phyloP scores from a whole-genome alignment of 2,797 vertebrate genomes.

The Hypotaenidia okinawae region DNA sequence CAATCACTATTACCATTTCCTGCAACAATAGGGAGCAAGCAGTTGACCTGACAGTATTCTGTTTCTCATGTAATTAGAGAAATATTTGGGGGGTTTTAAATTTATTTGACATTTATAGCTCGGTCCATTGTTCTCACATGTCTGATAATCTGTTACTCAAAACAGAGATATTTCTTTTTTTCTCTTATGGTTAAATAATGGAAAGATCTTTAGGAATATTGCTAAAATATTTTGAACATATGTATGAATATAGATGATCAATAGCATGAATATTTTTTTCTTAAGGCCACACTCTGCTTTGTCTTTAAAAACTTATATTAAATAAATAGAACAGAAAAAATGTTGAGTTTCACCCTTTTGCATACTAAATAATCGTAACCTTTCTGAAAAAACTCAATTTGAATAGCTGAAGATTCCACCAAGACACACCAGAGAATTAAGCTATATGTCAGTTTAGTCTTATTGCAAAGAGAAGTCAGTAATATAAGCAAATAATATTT shows the following conservation, averaged over 20 bases:
- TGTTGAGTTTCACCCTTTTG: fast-evolving
- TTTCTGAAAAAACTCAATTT: background rate
- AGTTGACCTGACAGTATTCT: background rate
- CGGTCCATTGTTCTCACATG: background rate
- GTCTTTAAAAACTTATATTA: fast-evolving
- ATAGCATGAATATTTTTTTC: background rate
- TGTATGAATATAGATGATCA: background rate
- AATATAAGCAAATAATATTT: background rate
- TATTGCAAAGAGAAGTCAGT: background rate
- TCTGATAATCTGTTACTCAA: background rate
- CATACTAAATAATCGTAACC: background rate
- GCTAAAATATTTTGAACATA: background rate
- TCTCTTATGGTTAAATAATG: background rate
- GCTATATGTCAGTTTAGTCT: background rate
- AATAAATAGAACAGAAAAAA: background rate
- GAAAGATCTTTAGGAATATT: background rate
- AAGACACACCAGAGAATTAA: background rate
- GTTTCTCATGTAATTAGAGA: background rate
- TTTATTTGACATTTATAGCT: background rate
- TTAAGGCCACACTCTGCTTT: background rate
- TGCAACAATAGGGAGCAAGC: background rate
- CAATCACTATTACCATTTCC: background rate
- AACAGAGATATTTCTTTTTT: background rate
- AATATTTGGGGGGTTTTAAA: background rate
- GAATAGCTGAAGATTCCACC: background rate